A percentile compares a stretch with the other conserved stretches of the same genome.
Evolutionary conservation across 2,888 invertebrate species (phyloP).

Genomic region (Drosophila acutilabella): DNA sequence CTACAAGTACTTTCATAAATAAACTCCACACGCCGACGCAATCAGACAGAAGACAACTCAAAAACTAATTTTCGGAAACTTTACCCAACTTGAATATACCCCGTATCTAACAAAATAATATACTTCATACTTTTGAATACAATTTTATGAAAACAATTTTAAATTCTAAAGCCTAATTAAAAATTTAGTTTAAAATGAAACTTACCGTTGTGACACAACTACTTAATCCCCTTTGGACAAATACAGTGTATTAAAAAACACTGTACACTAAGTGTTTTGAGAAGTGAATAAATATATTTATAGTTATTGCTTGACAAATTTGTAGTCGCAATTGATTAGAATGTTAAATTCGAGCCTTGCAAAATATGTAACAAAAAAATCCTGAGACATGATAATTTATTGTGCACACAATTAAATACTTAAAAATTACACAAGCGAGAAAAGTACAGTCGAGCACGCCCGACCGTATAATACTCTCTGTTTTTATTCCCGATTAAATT

Average conservation of each 20-base stretch:
- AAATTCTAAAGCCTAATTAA: too few relatives aligned
- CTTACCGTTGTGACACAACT: too few relatives aligned
- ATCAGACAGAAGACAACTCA: slow-evolving; percentile 17
- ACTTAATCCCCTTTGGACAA: too few relatives aligned
- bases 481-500: too few relatives aligned
- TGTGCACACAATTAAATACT: slow-evolving; percentile 24
- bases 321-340: slow-evolving; percentile 56
- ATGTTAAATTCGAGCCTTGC: slow-evolving; percentile 38
- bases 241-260: slow-evolving; percentile 8
- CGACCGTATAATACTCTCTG: too few relatives aligned
- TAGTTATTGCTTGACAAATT: slow-evolving; percentile 48
- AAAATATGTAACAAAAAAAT: slow-evolving; percentile 21
- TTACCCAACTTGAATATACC: not conserved
- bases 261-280: slow-evolving; percentile 27
- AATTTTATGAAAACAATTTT: too few relatives aligned
- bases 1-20: slow-evolving; percentile 50
- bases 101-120: not conserved
- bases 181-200: too few relatives aligned
- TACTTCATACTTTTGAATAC: too few relatives aligned
- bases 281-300: slow-evolving; percentile 37
- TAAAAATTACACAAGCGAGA: slow-evolving; percentile 6
- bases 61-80: not conserved
- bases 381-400: slow-evolving; percentile 46
- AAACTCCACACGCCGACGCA: slow-evolving; percentile 46
- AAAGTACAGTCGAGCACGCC: too few relatives aligned